phyloP scores from a whole-genome alignment of 2,797 vertebrate genomes.

The Dendrocincla fuliginosa region DNA sequence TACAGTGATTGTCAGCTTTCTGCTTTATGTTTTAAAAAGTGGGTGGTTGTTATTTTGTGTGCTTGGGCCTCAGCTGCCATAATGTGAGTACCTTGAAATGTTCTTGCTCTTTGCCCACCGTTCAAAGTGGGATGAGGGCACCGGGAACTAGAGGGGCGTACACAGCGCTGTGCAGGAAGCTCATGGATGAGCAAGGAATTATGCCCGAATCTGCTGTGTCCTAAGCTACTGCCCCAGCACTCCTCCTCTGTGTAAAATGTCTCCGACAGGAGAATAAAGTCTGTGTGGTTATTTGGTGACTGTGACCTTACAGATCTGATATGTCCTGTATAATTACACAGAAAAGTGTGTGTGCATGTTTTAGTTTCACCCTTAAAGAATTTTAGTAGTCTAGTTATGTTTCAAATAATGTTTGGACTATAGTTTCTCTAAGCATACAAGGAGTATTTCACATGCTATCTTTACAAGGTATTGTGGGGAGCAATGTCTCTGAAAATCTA shows the following conservation, averaged over 20 bases:
- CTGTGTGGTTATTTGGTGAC: neutral
- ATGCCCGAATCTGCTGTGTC: neutral
- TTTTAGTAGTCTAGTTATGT: neutral
- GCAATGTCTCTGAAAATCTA: neutral
- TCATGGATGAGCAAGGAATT: neutral
- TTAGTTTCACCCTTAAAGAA: neutral
- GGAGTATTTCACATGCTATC: neutral
- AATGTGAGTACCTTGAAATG: neutral
- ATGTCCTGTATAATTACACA: neutral
- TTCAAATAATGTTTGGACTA: neutral
- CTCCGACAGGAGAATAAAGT: neutral
- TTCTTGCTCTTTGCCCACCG: neutral
- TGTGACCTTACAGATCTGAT: neutral
- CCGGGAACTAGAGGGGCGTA: neutral
- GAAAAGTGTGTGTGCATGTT: neutral
- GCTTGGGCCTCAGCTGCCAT: neutral
- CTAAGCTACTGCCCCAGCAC: neutral
- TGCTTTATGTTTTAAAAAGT: neutral
- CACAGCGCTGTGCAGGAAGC: neutral
- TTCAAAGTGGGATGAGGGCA: neutral
- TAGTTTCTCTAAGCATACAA: neutral
- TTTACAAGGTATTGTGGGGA: neutral
- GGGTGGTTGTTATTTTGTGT: fast-evolving
- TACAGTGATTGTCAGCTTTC: neutral
- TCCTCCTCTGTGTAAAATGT: neutral